Percentiles rank a stretch among this genome's conserved stretches.
Conservation (phyloP, 1,140 invertebrate species). For the Temnothorax curvispinosus region DNA sequence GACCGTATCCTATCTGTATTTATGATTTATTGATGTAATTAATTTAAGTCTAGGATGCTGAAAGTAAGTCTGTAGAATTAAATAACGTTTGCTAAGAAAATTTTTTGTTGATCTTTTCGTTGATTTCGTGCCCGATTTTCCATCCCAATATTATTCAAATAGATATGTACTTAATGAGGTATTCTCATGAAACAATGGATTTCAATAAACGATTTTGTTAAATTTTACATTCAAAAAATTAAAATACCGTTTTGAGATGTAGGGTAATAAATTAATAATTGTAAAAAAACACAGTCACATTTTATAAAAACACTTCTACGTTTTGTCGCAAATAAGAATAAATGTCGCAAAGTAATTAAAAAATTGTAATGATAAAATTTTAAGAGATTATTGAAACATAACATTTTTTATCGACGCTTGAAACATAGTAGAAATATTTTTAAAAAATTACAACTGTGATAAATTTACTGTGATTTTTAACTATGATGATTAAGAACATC, state of each 20-base stretch:
- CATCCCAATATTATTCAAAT: neutral
- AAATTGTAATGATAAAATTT: neutral
- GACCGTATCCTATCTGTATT: slow-evolving; percentile 75
- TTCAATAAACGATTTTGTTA: slow-evolving; percentile 12
- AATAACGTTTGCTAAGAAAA: slow-evolving; percentile 66
- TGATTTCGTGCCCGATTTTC: neutral
- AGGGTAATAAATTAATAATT: slow-evolving; percentile 12
- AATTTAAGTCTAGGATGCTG: slow-evolving; percentile 71
- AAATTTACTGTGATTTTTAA: neutral
- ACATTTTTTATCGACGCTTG: neutral
- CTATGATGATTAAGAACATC: neutral
- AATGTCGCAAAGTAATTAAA: neutral
- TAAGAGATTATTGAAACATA: neutral
- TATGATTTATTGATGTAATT: slow-evolving; percentile 72
- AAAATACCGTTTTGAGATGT: neutral
- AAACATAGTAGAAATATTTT: neutral
- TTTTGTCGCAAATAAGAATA: neutral
- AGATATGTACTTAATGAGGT: neutral
- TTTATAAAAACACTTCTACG: neutral
- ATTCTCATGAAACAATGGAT: neutral
- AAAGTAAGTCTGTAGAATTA: slow-evolving; percentile 69
- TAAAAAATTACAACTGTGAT: neutral
- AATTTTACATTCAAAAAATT: slow-evolving; percentile 6
- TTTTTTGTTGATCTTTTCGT: neutral
- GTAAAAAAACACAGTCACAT: neutral